A percentile compares a stretch with the other conserved stretches of the same genome.
phyloP scores from a whole-genome alignment of 2,888 invertebrate genomes.

The Myathropa florea region DNA sequence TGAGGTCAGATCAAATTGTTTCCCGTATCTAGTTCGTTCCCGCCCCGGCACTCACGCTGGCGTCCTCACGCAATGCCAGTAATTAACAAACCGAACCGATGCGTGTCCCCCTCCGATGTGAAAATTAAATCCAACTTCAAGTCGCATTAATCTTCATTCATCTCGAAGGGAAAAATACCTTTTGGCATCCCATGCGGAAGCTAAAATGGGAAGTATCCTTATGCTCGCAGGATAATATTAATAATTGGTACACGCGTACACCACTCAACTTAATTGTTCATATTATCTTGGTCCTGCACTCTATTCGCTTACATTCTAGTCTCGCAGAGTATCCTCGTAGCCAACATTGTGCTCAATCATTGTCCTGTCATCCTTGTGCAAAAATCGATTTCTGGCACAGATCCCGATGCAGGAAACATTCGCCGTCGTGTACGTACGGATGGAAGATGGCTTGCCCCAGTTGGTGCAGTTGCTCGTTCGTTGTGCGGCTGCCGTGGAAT shows the following conservation, averaged over 20 bases:
- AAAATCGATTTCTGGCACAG: slow-evolving; percentile 49
- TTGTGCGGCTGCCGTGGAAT: background rate
- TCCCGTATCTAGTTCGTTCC: background rate
- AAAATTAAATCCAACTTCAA: slow-evolving; percentile 15
- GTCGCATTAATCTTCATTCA: slow-evolving; percentile 44
- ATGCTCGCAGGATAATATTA: background rate
- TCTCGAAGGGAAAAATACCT: background rate
- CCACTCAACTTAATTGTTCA: slow-evolving; percentile 37
- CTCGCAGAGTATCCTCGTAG: background rate
- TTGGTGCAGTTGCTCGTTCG: slow-evolving; percentile 7
- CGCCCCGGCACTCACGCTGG: background rate
- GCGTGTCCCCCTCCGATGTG: background rate
- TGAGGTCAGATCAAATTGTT: slow-evolving; percentile 10
- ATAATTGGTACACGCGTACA: slow-evolving; percentile 25
- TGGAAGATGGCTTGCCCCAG: slow-evolving; percentile 23
- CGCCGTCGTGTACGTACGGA: background rate
- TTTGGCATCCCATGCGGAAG: background rate
- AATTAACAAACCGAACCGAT: background rate
- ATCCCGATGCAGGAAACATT: slow-evolving; percentile 26
- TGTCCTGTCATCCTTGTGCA: slow-evolving; percentile 20
- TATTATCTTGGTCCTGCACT: slow-evolving; percentile 20
- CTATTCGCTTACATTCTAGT: background rate
- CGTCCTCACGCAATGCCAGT: background rate
- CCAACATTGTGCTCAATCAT: slow-evolving; percentile 19
- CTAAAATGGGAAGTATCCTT: background rate